Evolutionary conservation across 1,140 invertebrate species (phyloP), one percentile per base, ranked within the genome.

Genomic region (Cherax quadricarinatus): DNA sequence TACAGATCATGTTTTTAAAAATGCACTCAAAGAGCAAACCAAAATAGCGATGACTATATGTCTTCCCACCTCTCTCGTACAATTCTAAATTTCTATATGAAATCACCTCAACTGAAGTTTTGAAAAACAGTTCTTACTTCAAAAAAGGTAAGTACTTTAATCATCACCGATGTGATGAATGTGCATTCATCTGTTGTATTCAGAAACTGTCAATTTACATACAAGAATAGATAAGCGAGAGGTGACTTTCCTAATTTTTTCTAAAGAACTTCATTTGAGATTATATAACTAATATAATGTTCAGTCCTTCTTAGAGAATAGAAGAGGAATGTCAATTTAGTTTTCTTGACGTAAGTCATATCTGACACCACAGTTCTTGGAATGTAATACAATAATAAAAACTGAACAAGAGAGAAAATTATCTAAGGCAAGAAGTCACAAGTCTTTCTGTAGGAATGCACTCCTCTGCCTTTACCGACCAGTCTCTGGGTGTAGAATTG

Each of bases 391-490:
- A 83, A 83, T 41, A 12, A 84, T 84, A 75, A 88, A 51, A 24
- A 53, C 57, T 60, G 57, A 60, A 60, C 9, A 70, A 62, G 21
- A 86, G n/a, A 75, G 51, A 70, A 86, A 48, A 75, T 66, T 49
- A 73, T 75, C 48, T 83, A 83, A 89, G 81, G 80, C 62, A 89
- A 83, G 88, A 70, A 41, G 49, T 80, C 53, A 75, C 70, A 86
- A 62, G 88, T 89, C 88, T 89, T 73, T 75, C 66, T 89, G 75
- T 62, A 84, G 88, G 88, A 89, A 89, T 89, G 88, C 88, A 89
- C 81, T 89, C 88, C 82, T 83, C 88, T 57, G 81, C 66, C 88
- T 81, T 83, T 48, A 51, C 81, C 80, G 57, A 48, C 88, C 80
- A 49, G 30, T 53, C 88, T 60, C 48, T 53, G 80, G 80, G n/a